Conservation (phyloP, 2,888 invertebrate species). For the Scaptomyza tumidula region DNA sequence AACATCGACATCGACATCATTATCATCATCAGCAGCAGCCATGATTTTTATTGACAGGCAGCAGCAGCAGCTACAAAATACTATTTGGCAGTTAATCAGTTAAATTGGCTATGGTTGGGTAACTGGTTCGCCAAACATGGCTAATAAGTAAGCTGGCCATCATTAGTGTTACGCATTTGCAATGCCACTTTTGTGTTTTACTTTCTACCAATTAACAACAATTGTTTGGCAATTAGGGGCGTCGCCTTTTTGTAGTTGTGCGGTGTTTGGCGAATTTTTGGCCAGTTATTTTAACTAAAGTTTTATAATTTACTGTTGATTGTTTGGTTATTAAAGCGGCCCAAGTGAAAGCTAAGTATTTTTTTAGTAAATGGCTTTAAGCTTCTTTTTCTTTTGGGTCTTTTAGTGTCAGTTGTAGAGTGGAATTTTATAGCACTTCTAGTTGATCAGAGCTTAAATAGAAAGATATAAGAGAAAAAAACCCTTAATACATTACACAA, state of each 20-base stretch:
- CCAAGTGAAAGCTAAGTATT: slow-evolving; percentile 57
- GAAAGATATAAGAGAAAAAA: no score
- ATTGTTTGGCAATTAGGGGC: slow-evolving; percentile 66
- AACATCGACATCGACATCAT: slow-evolving; percentile 19
- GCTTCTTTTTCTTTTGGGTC: slow-evolving; percentile 1
- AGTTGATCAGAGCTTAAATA: no score
- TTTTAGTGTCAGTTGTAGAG: neutral
- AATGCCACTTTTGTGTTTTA: slow-evolving; percentile 54
- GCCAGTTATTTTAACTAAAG: slow-evolving; percentile 74
- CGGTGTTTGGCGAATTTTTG: no score
- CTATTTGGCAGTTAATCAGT: slow-evolving; percentile 49
- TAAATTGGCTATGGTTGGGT: slow-evolving; percentile 53
- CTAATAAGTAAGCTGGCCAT: slow-evolving; percentile 66
- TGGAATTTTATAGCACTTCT: neutral
- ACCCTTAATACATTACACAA: no score
- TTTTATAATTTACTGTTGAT: slow-evolving; percentile 65
- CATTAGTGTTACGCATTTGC: slow-evolving; percentile 56
- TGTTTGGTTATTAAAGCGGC: slow-evolving; percentile 32
- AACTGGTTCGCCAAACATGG: slow-evolving; percentile 54
- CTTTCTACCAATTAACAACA: slow-evolving; percentile 74
- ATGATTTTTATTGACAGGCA: slow-evolving; percentile 23
- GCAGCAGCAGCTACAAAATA: slow-evolving; percentile 20
- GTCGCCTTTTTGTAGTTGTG: slow-evolving; percentile 13
- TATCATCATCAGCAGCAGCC: slow-evolving; percentile 4
- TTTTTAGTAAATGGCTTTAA: slow-evolving; percentile 13